Percentiles rank a stretch among this genome's conserved stretches.
phyloP scores from a whole-genome alignment of 2,113 vertebrate genomes.

The Aspidoscelis tigris region DNA sequence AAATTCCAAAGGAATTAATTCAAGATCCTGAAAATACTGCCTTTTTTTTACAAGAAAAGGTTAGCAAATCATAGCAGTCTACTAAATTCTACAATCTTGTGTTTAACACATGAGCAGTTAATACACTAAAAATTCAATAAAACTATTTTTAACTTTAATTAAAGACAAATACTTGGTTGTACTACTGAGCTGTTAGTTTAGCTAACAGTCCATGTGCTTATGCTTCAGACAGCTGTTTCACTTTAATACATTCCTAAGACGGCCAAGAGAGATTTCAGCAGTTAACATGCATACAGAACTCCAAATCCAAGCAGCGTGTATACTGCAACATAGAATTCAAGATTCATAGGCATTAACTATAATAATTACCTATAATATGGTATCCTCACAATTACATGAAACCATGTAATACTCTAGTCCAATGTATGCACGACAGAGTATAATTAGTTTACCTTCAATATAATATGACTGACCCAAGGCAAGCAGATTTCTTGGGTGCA shows the following conservation, averaged over 20 bases:
- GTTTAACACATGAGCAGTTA: neutral
- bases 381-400: neutral
- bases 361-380: neutral
- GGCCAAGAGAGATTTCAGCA: neutral
- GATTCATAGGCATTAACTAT: neutral
- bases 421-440: neutral
- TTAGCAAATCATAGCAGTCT: neutral
- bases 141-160: neutral
- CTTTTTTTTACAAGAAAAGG: neutral
- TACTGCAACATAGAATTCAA: conserved; percentile 4
- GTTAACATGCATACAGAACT: conserved; percentile 1
- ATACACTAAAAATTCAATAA: neutral
- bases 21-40: neutral
- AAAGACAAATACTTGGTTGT: neutral
- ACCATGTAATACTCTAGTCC: neutral
- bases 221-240: neutral
- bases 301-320: neutral
- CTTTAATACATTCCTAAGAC: neutral
- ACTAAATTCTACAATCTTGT: neutral
- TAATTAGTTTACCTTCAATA: neutral
- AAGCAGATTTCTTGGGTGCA: neutral
- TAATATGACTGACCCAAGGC: neutral
- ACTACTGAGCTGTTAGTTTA: neutral
- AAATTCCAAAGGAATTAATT: neutral
- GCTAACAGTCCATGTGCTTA: neutral